Base-by-base conservation (phyloP, 2,888 invertebrate species). In the Xanthorhoe designata region DNA sequence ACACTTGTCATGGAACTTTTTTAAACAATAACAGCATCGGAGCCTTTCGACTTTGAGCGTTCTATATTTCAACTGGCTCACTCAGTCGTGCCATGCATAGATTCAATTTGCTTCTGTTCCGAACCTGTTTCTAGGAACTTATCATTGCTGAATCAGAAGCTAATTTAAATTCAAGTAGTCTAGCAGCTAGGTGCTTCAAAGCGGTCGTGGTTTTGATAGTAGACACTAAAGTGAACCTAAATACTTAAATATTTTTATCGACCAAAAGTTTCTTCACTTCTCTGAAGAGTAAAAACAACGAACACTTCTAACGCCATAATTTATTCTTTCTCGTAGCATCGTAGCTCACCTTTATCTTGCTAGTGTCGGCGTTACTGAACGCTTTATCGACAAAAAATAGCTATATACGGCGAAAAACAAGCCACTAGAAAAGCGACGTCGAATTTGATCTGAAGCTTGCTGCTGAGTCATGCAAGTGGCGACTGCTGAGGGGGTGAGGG, bases 391-490 rank as follows among this genome's bases (percentile, higher is more conserved):
- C 82, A 87, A 84, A 86, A 86, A 88, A 85, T 79, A 74, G 77
- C 75, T 76, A 83, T 84, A 87, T 83, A 86, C 80, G 75, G 78
- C 78, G 84, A 87, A 89, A 90, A 91, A 91, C 88, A 89, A 86
- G 87, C 85, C 83, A 81, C 83, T 83, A 79, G 83, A 87, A 83
- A 84, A 78, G 84, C 85, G 83, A 84, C 81, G 89, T 89, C 86
- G 90, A 89, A 89, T 90, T 90, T 89, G 91, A 90, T 89, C 85
- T 88, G 88, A 83, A 84, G 85, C 84, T 82, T 77, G 80, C 72
- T 83, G 90, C 90, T 90, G 91, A 91, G 84, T 92, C 91, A 91
- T 84, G 84, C 84, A 85, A 88, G 87, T 84, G 84, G 86, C 82
- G 83, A 79, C 74, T 77, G 77, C 72, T 63, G 75, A 74, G 75